Percentiles rank a stretch among this genome's conserved stretches.
phyloP scores from a whole-genome alignment of 2,888 invertebrate genomes.

The Polietes domitor region DNA sequence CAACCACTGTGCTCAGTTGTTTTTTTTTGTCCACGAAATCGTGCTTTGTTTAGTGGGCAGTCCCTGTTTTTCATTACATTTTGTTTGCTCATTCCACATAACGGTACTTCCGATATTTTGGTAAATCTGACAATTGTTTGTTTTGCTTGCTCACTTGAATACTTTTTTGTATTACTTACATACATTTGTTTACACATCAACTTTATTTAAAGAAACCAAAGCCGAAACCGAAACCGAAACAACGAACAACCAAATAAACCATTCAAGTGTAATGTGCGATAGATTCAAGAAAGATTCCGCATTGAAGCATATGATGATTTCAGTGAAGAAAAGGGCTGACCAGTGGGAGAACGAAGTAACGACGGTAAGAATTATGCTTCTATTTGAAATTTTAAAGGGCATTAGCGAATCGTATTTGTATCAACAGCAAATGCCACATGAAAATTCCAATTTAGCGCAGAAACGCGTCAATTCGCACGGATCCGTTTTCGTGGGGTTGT shows the following conservation, averaged over 20 bases:
- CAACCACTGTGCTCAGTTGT: too few species aligned
- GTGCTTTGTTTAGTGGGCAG: neutral
- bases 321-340: conserved; percentile 68
- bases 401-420: conserved; percentile 70
- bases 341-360: conserved; percentile 70
- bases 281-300: conserved; percentile 36
- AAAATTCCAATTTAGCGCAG: conserved; percentile 77
- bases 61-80: neutral
- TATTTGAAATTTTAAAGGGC: conserved; percentile 78
- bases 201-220: neutral
- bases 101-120: neutral
- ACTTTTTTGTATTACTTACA: neutral
- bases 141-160: neutral
- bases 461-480: conserved; percentile 31
- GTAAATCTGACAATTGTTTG: neutral
- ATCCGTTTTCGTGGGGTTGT: neutral
- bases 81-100: neutral
- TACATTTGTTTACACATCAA: neutral
- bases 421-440: conserved; percentile 72
- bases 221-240: neutral
- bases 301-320: conserved; percentile 57
- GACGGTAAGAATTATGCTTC: conserved; percentile 71
- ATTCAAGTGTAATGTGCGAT: conserved; percentile 39
- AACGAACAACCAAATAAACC: neutral
- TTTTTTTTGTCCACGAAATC: too few species aligned